Base-by-base conservation (phyloP, 2,113 vertebrate species). In the Balaeniceps rex region DNA sequence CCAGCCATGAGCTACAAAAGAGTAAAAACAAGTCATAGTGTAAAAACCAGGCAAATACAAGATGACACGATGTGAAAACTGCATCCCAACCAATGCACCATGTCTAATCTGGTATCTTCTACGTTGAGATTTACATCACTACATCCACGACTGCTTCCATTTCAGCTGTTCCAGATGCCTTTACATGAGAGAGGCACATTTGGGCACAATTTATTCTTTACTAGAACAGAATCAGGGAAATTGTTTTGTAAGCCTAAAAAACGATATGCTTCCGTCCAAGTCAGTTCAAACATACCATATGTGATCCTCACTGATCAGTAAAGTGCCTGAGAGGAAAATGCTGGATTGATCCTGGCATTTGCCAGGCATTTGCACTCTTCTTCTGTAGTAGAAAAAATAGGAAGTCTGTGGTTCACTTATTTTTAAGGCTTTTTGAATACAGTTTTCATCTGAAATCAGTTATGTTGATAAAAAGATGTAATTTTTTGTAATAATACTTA, bases 181-280 rank as follows among this genome's bases (percentile, higher is more conserved):
- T 26, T 44, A 24, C 60, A 10, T 31, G 24, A 49, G 54, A 46
- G 46, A 77, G 36, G 29, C 31, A 40, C 15, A 24, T 68, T 33
- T 38, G 52, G 47, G 34, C 36, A 46, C 40, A 40, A 22, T 16
- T 34, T 60, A 29, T 12, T n/a, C 13, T 36, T 72, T 44, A 29
- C 47, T 69, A 47, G 36, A 68, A 68, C 13, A 57, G 58, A 61
- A 71, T 54, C 28, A 18, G 21, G 34, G 36, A 42, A 66, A 57
- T 25, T 8, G 17, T 36, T 79, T 33, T 49, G 19, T 47, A 77
- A 77, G 52, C 15, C 46, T 80, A 18, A 77, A 61, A 75, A 38
- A 3, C 3, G 0, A 0, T 33, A 11, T 15, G 8, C 46, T 38
- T n/a, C 21, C 7, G 22, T 61, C 14, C 21, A 52, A 1, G 31